Percentiles rank a stretch among this genome's conserved stretches.
Conservation (phyloP, 2,888 invertebrate genomes). For the Amblyjoppa fuscipennis region DNA sequence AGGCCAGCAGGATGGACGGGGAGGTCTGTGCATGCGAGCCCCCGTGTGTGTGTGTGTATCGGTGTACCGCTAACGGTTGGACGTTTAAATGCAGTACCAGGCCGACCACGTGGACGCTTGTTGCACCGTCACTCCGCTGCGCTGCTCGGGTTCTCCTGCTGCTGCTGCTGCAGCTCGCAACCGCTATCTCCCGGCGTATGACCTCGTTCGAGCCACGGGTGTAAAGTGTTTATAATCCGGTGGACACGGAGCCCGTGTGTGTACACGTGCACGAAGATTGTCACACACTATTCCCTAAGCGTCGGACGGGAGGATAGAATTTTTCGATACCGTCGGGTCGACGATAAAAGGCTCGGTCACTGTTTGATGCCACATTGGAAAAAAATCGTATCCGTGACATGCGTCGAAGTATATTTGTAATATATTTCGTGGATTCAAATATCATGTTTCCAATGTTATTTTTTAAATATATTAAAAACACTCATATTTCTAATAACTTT, state of each 20-base stretch:
- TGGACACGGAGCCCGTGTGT: not conserved
- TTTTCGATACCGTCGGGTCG: not conserved
- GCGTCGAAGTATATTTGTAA: not conserved
- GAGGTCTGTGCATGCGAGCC: not conserved
- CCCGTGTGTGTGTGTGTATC: conserved; percentile 3
- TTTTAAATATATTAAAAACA: too few relatives aligned
- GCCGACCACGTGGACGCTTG: conserved; percentile 65
- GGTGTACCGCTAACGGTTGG: conserved; percentile 40
- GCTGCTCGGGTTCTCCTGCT: conserved; percentile 50
- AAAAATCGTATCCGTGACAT: not conserved
- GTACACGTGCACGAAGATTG: not conserved
- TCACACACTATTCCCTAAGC: not conserved
- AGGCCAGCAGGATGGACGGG: not conserved
- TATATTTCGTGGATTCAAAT: not conserved
- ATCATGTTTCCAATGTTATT: too few relatives aligned
- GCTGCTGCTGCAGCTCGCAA: conserved; percentile 68
- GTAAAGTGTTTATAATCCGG: conserved; percentile 36
- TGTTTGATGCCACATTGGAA: not conserved
- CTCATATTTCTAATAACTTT: too few relatives aligned
- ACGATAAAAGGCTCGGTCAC: not conserved
- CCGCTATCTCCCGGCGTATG: conserved; percentile 78
- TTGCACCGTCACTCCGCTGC: conserved; percentile 63
- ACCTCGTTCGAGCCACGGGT: conserved; percentile 75
- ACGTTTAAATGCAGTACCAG: conserved; percentile 53
- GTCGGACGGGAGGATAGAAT: not conserved